These are phyloP conservation scores for Philopedon plagiatum DNA, from an alignment of 2,888 invertebrate species.

Conservation along the genomic window DNA sequence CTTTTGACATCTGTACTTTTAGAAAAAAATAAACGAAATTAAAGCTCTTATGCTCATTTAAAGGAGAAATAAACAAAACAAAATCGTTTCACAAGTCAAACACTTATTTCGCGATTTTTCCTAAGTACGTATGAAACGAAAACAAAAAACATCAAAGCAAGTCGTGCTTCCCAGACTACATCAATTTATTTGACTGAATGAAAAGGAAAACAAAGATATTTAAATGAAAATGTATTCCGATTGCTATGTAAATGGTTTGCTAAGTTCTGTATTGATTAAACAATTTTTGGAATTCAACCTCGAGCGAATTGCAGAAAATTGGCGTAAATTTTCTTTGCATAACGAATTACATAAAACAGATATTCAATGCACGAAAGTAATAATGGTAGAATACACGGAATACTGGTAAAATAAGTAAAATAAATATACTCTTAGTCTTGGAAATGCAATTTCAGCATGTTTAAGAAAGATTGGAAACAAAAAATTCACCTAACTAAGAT, in stretches of 20 bases:
- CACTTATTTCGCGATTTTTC: too few relatives aligned
- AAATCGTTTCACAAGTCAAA: too few relatives aligned
- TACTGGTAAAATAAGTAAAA: background rate
- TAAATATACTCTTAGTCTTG: too few relatives aligned
- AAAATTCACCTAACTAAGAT: too few relatives aligned
- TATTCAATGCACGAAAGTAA: constrained; percentile 15
- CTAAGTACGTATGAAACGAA: too few relatives aligned
- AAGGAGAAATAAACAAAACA: too few relatives aligned
- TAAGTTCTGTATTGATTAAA: constrained; percentile 24
- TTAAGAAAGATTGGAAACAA: too few relatives aligned
- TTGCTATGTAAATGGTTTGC: constrained; percentile 32
- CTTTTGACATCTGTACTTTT: too few relatives aligned
- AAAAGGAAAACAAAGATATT: constrained; percentile 33
- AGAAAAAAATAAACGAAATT: too few relatives aligned
- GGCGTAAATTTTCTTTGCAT: constrained; percentile 18
- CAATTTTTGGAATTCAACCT: constrained; percentile 1
- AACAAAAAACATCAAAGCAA: background rate
- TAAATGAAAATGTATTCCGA: constrained; percentile 37
- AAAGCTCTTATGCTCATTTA: too few relatives aligned
- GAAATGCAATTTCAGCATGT: too few relatives aligned
- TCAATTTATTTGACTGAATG: constrained; percentile 34
- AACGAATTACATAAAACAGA: constrained; percentile 18
- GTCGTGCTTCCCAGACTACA: constrained; percentile 19
- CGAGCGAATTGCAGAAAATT: constrained; percentile 25
- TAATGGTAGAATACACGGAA: background rate